These are phyloP conservation scores for Aquatica leii DNA, from an alignment of 2,888 invertebrate genomes.

Conservation along the genomic window DNA sequence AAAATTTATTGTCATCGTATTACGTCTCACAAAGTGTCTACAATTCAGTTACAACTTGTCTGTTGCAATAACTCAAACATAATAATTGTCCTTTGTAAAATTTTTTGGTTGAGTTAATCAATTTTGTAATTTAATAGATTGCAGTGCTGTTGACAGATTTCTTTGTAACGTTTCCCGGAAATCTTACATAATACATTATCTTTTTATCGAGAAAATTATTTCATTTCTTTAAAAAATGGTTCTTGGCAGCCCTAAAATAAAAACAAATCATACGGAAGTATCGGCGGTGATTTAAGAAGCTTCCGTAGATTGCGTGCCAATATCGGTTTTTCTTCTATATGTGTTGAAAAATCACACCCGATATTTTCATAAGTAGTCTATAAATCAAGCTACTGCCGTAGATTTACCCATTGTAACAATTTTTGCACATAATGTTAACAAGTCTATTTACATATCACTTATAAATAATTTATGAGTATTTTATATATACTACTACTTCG, in stretches of 20 bases:
- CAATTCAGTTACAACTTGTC: not conserved
- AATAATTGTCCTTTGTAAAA: constrained; percentile 18
- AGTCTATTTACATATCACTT: constrained; percentile 15
- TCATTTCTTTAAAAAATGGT: not conserved
- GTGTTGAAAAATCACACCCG: constrained; percentile 27
- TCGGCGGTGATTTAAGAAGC: constrained; percentile 19
- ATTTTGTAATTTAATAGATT: constrained; percentile 19
- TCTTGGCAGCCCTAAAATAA: not conserved
- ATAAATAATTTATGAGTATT: constrained; percentile 22
- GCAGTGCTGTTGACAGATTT: constrained; percentile 3
- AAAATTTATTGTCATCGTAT: not conserved
- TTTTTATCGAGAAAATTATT: not conserved
- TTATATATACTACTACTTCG: not conserved
- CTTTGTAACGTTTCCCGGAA: not conserved
- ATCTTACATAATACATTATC: not conserved
- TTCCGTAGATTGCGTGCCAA: constrained; percentile 26
- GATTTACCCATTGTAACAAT: constrained; percentile 19
- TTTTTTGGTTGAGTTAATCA: constrained; percentile 14
- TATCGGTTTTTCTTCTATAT: constrained; percentile 23
- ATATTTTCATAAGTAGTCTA: constrained; percentile 19
- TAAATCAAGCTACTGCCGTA: constrained; percentile 19
- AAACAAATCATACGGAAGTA: constrained; percentile 11
- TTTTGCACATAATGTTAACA: constrained; percentile 29
- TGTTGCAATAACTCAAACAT: constrained; percentile 9
- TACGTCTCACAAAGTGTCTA: not conserved